Evolutionary conservation across 2,888 invertebrate species (phyloP), one percentile per base, ranked within the genome.

Genomic region (Oligia latruncula): DNA sequence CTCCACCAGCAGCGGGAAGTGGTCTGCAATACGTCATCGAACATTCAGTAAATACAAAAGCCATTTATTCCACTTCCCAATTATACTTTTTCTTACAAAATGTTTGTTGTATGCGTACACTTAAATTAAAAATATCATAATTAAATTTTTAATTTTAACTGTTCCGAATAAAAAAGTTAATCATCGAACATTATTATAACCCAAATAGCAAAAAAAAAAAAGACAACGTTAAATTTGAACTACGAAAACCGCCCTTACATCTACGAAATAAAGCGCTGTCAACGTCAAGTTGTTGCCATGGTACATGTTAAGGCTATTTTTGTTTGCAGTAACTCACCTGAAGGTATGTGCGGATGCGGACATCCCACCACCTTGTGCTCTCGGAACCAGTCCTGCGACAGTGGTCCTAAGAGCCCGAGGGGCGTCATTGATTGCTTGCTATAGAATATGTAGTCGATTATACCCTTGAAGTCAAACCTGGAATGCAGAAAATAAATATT

Each of bases 371-470:
- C 98, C 97, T 99, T 99, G 97, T 99, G 99, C 92, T 99, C 99
- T 90, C 98, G 98, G 95, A 99, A 97, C 99, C 99, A 99, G 85
- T 99, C 98, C 90, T 98, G 98, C 85, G 99, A 99, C 79, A 99
- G 97, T 2, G 99, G 99, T 2, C 99, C 99, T 77, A 99, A 97
- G 77, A 99, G 97, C 79, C 99, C 99, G 82, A 99, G 97, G 49
- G 99, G 99, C 91, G 98, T 98, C 98, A 99, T 99, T 93, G 98
- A 98, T 94, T 99, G 98, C 94, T 99, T 99, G 88, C 99, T 99
- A 95, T 99, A 99, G 97, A 99, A 99, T 95, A 99, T 99, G 97
- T 99, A 99, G 97, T 99, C 99, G 94, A 99, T 99, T 95, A 99
- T 99, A 90, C 99, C 99, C 97, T 99, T 99, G 97, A 99, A 99